These are phyloP conservation scores for Poliocrania exsul DNA, from an alignment of 2,797 vertebrate genomes.

Conservation along the genomic window DNA sequence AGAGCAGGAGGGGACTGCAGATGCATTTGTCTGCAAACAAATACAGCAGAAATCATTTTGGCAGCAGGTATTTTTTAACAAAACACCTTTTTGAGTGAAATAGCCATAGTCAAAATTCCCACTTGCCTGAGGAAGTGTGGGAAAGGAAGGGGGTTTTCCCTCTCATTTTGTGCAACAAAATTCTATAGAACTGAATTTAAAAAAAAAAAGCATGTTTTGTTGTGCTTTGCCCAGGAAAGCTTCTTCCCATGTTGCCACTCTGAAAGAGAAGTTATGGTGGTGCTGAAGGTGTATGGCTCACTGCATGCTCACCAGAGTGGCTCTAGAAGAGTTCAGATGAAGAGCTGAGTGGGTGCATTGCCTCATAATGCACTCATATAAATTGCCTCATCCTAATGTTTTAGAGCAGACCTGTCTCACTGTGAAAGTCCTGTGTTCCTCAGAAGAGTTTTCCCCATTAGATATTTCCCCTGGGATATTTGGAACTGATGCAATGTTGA, in stretches of 20 bases:
- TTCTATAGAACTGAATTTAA: background rate
- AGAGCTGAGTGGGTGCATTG: background rate
- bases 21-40: background rate
- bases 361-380: background rate
- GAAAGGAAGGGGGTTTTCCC: background rate
- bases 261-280: background rate
- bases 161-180: background rate
- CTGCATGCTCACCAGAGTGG: background rate
- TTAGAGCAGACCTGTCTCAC: background rate
- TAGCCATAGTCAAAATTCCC: background rate
- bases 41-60: background rate
- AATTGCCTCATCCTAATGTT: background rate
- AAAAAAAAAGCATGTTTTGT: background rate
- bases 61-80: background rate
- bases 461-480: background rate
- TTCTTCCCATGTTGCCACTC: background rate
- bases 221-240: background rate
- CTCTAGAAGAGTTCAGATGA: background rate
- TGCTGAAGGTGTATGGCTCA: background rate
- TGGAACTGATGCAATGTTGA: conserved; percentile 1
- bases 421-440: background rate
- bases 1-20: background rate
- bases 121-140: background rate
- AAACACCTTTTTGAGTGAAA: background rate
- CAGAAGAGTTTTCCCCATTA: background rate